A percentile compares a stretch with the other conserved stretches of the same genome.
These are phyloP conservation scores for Cephus cinctus DNA, from an alignment of 1,140 invertebrate genomes.

Conservation along the genomic window DNA sequence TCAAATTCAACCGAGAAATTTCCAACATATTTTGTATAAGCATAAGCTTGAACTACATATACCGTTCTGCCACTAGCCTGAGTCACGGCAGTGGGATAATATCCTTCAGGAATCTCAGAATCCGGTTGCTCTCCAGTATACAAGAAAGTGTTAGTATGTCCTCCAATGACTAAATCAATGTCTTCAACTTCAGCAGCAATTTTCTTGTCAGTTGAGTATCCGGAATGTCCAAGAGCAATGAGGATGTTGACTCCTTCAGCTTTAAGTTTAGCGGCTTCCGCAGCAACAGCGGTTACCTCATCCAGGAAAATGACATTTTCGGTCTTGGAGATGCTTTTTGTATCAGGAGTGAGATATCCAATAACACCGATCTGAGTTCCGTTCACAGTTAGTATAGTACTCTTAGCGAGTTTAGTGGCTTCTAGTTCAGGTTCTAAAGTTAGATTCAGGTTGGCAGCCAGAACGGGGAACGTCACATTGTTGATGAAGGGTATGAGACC, in stretches of 20 bases:
- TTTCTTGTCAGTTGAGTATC: conserved; percentile 72
- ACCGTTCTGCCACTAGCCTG: conserved; percentile 71
- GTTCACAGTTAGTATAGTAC: conserved; percentile 64
- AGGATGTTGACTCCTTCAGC: conserved; percentile 76
- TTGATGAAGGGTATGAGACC: conserved; percentile 79
- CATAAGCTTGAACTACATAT: conserved; percentile 88
- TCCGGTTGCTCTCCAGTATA: conserved; percentile 70
- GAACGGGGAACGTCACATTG: conserved; percentile 66
- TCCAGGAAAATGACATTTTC: conserved; percentile 71
- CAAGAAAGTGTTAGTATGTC: conserved; percentile 85
- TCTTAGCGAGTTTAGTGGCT: conserved; percentile 58
- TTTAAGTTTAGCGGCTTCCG: conserved; percentile 68
- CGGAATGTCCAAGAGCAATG: conserved; percentile 88
- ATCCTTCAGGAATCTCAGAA: conserved; percentile 65
- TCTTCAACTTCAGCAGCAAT: conserved; percentile 77
- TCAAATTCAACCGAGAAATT: conserved; percentile 74
- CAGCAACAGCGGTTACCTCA: conserved; percentile 69
- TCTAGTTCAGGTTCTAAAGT: conserved; percentile 63
- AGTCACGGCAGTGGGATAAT: conserved; percentile 75
- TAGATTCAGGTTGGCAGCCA: conserved; percentile 77
- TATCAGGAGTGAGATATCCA: conserved; percentile 86
- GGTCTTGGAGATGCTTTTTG: conserved; percentile 62
- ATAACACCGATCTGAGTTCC: conserved; percentile 77
- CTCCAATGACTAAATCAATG: conserved; percentile 87
- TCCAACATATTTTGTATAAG: conserved; percentile 90